Percentiles rank a stretch among this genome's conserved stretches.
Conservation (phyloP, 2,113 vertebrate species). For the Cynocephalus volans region DNA sequence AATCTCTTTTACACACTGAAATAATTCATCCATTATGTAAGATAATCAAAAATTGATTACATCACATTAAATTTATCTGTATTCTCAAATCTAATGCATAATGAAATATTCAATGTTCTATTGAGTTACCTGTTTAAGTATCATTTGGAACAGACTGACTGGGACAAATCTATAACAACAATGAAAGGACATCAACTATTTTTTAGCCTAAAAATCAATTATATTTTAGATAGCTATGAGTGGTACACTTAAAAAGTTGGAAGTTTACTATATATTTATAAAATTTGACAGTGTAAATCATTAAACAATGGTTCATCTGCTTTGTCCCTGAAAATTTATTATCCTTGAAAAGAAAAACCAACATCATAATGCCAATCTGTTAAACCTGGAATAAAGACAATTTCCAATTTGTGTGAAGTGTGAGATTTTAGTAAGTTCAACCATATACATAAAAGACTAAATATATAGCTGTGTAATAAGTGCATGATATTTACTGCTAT, state of each 20-base stretch:
- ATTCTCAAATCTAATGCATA: neutral
- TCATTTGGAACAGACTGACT: slow-evolving; percentile 60
- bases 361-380: slow-evolving; percentile 7
- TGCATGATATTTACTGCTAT: neutral
- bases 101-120: slow-evolving; percentile 70
- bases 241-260: slow-evolving; percentile 70
- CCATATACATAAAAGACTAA: neutral
- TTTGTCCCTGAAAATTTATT: slow-evolving; percentile 33
- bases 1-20: slow-evolving; percentile 33
- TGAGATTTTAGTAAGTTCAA: neutral
- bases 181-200: slow-evolving; percentile 22
- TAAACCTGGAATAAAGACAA: slow-evolving; percentile 59
- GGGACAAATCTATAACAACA: slow-evolving; percentile 35
- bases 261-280: slow-evolving; percentile 58
- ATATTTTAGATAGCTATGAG: slow-evolving; percentile 59
- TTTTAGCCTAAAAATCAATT: slow-evolving; percentile 66
- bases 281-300: slow-evolving; percentile 72
- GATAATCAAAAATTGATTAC: slow-evolving; percentile 60
- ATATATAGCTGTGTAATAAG: neutral
- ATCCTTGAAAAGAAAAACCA: slow-evolving; percentile 56
- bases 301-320: neutral
- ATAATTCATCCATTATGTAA: slow-evolving; percentile 1
- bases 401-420: neutral
- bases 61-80: neutral
- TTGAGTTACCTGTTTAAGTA: slow-evolving; percentile 21